Evolutionary conservation across 2,113 vertebrate genomes (phyloP), one percentile per base, ranked within the genome.

Genomic region (Hippocampus zosterae): DNA sequence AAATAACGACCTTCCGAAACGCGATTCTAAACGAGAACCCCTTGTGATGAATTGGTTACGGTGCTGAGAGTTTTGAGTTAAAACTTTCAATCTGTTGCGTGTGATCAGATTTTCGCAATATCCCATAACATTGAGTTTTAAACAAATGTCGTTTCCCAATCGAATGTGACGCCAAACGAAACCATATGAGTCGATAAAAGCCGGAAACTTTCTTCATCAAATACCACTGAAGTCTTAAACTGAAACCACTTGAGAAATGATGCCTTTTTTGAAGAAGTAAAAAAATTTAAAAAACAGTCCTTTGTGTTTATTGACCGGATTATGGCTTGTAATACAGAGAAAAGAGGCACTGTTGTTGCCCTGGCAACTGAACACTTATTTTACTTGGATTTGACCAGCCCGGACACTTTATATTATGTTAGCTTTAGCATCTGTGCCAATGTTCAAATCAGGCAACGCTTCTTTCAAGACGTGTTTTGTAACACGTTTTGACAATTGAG

Each of bases 1-100:
- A 62, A 52, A 21, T 16, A 60, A 40, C 13, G 33, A 46, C 37
- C 4, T 61, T 76, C 25, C 18, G 29, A 42, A 73, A 68, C 71
- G 21, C 42, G 13, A 13, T 40, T 2, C 21, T 50, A 61, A 67
- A 60, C 25, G 46, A 67, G 15, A 70, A 56, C 18, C 59, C 21
- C 50, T 56, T 67, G 8, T 9, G 12, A 15, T 55, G 5, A 7
- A 62, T 46, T 56, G 29, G 19, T 67, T 3, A 46, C 21, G 56
- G 59, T 61, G 23, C 33, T 52, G 11, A 53, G 37, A 0, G 2
- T 18, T 40, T 57, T 33, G 8, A 65, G 4, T 52, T 37, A 59
- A 59, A 65, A n/a, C 2, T 25, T 46, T 29, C n/a, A 63, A 57
- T 57, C 40, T 18, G 41, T n/a, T 40, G 13, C 66, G 66, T 27